Evolutionary conservation across 2,113 vertebrate genomes (phyloP), one percentile per base, ranked within the genome.

Genomic region (Equus przewalskii): DNA sequence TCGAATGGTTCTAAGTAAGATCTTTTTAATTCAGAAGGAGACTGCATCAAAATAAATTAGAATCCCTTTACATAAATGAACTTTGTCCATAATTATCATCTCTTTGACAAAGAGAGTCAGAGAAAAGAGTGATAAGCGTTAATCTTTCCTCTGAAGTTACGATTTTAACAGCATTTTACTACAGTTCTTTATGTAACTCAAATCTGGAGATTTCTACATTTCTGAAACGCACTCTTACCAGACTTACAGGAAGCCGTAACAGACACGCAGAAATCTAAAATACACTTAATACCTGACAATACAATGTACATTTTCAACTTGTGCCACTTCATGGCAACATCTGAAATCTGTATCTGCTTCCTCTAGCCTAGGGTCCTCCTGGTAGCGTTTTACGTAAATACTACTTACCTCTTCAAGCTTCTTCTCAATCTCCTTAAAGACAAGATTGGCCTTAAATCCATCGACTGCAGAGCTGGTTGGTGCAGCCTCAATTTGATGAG

Each of bases 351-450:
- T 58, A 28, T n/a, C n/a, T 21, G 33, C 73, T 82, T 84, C 76
- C 64, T 69, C 30, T 72, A 86, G 60, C 51, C 56, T 76, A 54
- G 10, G 36, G 44, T 21, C 54, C 16, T 89, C 67, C 51, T 10
- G 2, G 14, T 16, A 58, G 58, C 46, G 67, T 46, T 95, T 93
- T 16, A 90, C 1, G 46, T 41, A 72, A 26, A 91, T 82, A 56
- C 90, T 36, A 89, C 95, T 76, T 98, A 99, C 99, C 99, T 99
- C 98, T 96, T 99, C 86, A 16, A 99, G 98, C 90, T 94, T 99
- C 98, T 99, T 99, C 97, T 99, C 99, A 24, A 99, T 99, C 98
- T 99, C 99, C 95, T 99, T 99, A 98, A 99, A 99, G 96, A 99
- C 98, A 3, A 99, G 65, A 44, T 99, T 94, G 36, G 99, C 98